Evolutionary conservation across 53 echinoderm and acorn worm species (phyloP).

Genomic region (Patiria pectinifera): DNA sequence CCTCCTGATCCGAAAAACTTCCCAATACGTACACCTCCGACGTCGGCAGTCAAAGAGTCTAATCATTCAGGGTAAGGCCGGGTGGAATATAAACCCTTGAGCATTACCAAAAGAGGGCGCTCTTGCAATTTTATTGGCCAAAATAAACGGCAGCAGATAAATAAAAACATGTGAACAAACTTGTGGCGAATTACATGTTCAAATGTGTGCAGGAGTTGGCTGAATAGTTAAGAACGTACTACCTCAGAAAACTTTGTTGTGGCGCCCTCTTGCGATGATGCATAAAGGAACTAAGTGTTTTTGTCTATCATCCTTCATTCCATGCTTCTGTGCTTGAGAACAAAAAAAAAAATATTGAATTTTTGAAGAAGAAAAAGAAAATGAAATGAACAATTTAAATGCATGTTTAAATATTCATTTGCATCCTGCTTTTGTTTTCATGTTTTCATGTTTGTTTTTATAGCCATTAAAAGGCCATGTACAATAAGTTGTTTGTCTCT

Average conservation of each 20-base stretch:
- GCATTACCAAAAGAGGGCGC: constrained; percentile 3
- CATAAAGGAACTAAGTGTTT: neutral
- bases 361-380: neutral
- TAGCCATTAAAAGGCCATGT: constrained; percentile 53
- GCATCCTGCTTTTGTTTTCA: neutral
- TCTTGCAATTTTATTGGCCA: neutral
- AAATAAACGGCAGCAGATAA: too few species aligned
- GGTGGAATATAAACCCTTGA: neutral
- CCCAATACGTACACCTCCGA: constrained; percentile 40
- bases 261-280: constrained; percentile 1
- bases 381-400: neutral
- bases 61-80: constrained; percentile 47
- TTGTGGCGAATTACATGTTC: too few species aligned
- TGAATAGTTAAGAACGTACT: neutral
- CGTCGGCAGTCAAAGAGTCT: constrained; percentile 46
- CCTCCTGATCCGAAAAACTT: constrained; percentile 43
- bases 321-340: constrained; percentile 45
- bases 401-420: neutral
- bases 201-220: too few species aligned
- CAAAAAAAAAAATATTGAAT: neutral
- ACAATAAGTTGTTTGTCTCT: constrained; percentile 42
- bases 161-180: too few species aligned
- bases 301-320: constrained; percentile 55
- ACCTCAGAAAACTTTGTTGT: neutral
- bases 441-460: constrained; percentile 8